Evolutionary conservation across 2,888 invertebrate genomes (phyloP).

Genomic region (Agapostemon virescens): DNA sequence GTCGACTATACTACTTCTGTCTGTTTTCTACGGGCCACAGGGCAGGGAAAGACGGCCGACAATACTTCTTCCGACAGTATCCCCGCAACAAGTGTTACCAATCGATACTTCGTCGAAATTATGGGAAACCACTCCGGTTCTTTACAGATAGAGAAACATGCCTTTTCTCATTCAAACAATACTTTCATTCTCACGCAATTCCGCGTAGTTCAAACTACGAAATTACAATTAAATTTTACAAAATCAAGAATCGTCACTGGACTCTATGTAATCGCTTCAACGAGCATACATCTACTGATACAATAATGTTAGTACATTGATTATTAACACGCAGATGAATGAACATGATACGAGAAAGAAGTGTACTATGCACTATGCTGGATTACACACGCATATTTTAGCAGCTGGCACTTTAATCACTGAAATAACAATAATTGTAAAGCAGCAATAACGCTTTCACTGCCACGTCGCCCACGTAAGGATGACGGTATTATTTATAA

Average conservation of each 20-base stretch:
- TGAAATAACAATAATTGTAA: background rate
- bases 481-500: no score
- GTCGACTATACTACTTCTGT: background rate
- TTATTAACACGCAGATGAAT: background rate
- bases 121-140: constrained; percentile 25
- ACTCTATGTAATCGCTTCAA: background rate
- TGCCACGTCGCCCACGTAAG: no score
- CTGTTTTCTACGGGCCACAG: background rate
- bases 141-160: constrained; percentile 16
- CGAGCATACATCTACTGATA: background rate
- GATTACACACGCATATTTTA: background rate
- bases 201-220: background rate
- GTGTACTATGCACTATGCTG: background rate
- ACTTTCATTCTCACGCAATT: background rate
- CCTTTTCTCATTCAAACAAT: background rate
- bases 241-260: background rate
- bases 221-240: background rate
- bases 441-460: no score
- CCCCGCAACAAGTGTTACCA: constrained; percentile 68
- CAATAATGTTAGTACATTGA: background rate
- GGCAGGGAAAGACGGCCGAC: background rate
- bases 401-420: background rate
- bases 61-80: constrained; percentile 14
- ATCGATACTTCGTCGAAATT: constrained; percentile 63
- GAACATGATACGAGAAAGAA: background rate